Evolutionary conservation across 2,113 vertebrate genomes (phyloP).

Genomic region (Centropristis striata): DNA sequence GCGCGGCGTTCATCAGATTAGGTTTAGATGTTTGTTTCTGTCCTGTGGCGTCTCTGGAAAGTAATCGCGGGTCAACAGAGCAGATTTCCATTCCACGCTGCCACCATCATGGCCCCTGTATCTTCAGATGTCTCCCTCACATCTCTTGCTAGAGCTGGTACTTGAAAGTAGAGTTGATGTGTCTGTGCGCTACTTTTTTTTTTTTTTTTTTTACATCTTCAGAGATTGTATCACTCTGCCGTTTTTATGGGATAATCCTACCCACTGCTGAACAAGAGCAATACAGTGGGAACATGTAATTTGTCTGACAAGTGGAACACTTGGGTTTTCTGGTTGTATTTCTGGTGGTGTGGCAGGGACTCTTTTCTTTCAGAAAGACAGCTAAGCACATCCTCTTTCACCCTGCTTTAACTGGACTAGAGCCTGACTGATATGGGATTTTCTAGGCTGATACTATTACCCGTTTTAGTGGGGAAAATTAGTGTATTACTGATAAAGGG

Average conservation of each 20-base stretch:
- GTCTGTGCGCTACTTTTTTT: constrained; percentile 4
- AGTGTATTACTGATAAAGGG: too few species aligned
- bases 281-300: constrained; percentile 43
- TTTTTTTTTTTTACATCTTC: constrained; percentile 25
- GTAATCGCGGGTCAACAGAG: constrained; percentile 39
- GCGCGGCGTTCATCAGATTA: constrained; percentile 58
- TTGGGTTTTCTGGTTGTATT: constrained; percentile 53
- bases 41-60: constrained; percentile 39
- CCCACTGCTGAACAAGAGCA: constrained; percentile 28
- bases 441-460: too few species aligned
- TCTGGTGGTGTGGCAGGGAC: constrained; percentile 34
- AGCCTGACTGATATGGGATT: too few species aligned
- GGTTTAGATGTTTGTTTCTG: constrained; percentile 26
- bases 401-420: constrained; percentile 20
- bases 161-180: constrained; percentile 24
- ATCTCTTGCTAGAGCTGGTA: not conserved
- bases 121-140: constrained; percentile 12
- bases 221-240: constrained; percentile 56
- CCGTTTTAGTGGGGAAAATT: too few species aligned
- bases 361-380: constrained; percentile 35
- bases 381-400: constrained; percentile 41
- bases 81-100: constrained; percentile 6
- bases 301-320: constrained; percentile 63
- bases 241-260: constrained; percentile 53
- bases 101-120: not conserved